Evolutionary conservation across 2,113 vertebrate genomes (phyloP).

Genomic region (Nesogale talazaci): DNA sequence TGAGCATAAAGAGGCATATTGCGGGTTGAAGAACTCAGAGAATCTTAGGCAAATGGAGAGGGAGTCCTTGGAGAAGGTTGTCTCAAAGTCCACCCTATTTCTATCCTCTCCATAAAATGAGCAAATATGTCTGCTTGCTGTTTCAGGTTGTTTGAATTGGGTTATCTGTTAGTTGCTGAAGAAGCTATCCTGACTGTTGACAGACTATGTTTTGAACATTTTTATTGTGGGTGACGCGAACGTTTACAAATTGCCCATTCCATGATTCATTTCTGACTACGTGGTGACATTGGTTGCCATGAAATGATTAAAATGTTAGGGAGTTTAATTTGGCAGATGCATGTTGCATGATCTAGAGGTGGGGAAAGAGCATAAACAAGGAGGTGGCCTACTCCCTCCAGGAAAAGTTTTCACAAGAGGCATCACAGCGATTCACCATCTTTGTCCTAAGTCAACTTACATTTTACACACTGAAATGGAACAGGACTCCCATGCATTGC

Average conservation of each 20-base stretch:
- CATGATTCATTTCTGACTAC: too few relatives aligned
- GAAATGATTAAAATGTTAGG: conserved; percentile 48
- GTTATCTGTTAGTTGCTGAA: conserved; percentile 33
- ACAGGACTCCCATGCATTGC: not conserved
- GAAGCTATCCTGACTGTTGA: conserved; percentile 44
- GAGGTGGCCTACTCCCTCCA: not conserved
- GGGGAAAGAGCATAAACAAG: not conserved
- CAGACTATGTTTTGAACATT: not conserved
- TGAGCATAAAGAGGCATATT: not conserved
- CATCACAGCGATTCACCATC: not conserved
- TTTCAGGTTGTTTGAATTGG: not conserved
- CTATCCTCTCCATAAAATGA: not conserved
- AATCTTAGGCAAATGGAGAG: not conserved
- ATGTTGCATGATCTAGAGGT: not conserved
- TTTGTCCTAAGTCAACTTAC: conserved; percentile 28
- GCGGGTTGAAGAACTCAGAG: not conserved
- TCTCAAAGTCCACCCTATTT: not conserved
- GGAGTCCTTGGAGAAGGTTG: too few relatives aligned
- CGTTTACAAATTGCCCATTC: not conserved
- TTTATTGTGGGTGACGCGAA: not conserved
- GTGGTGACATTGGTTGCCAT: not conserved
- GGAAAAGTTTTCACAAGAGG: not conserved
- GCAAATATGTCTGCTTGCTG: conserved; percentile 7
- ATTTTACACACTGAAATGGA: conserved; percentile 3
- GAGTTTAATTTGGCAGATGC: conserved; percentile 26